Conservation (phyloP, 2,113 vertebrate species). For the Paraplagusia blochii region DNA sequence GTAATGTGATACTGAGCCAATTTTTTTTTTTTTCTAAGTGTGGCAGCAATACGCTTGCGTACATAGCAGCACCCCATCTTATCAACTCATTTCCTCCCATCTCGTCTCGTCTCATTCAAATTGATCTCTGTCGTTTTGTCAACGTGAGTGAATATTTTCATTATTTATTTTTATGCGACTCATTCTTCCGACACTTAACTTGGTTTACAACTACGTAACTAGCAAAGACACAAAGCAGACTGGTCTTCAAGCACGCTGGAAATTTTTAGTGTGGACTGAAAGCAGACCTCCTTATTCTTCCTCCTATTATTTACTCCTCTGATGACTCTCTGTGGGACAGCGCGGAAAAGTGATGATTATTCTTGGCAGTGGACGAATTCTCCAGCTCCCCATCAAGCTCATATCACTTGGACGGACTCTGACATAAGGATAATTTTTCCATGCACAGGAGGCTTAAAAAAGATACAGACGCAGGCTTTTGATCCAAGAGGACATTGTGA, state of each 20-base stretch:
- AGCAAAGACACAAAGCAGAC: too few species aligned
- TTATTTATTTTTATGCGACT: too few species aligned
- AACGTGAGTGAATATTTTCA: too few species aligned
- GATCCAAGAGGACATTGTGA: constrained; percentile 31
- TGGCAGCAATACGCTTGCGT: too few species aligned
- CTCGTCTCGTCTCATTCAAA: too few species aligned
- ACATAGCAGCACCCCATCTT: too few species aligned
- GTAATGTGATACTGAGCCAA: too few species aligned
- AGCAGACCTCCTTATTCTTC: constrained; percentile 6
- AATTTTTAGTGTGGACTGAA: constrained; percentile 13
- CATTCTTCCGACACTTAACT: too few species aligned
- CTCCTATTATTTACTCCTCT: constrained; percentile 26
- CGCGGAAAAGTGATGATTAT: constrained; percentile 31
- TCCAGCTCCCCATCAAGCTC: constrained; percentile 15
- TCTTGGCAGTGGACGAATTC: constrained; percentile 27
- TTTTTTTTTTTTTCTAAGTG: too few species aligned
- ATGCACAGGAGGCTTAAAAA: constrained; percentile 18
- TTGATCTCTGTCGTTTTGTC: too few species aligned
- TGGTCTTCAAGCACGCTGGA: constrained; percentile 28
- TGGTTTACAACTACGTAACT: too few species aligned
- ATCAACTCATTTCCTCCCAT: too few species aligned
- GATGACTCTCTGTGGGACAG: constrained; percentile 34
- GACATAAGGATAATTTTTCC: constrained; percentile 28
- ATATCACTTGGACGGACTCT: constrained; percentile 6
- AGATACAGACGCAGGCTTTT: constrained; percentile 29